Evolutionary conservation across 2,888 invertebrate genomes (phyloP).

Genomic region (Azorinus chamasolen): DNA sequence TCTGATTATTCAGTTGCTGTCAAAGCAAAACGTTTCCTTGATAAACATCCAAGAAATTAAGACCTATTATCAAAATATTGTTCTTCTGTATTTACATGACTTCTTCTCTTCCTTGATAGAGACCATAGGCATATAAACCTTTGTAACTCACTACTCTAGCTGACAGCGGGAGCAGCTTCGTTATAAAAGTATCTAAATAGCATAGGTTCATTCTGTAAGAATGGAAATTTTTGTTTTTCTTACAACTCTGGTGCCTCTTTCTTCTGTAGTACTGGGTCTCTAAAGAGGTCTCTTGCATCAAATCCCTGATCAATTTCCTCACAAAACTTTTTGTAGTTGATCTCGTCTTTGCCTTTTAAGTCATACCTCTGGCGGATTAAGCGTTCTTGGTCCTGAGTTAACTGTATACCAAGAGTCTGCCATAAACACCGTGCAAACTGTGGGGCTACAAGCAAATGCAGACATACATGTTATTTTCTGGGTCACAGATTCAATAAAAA

Average conservation of each 20-base stretch:
- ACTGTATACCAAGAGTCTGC: conserved; percentile 83
- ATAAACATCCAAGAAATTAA: too few relatives aligned
- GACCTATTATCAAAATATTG: too few relatives aligned
- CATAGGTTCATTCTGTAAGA: too few relatives aligned
- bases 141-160: too few relatives aligned
- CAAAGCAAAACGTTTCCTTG: too few relatives aligned
- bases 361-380: conserved; percentile 82
- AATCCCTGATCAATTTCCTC: conserved; percentile 82
- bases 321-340: conserved; percentile 85
- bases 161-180: too few relatives aligned
- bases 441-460: conserved; percentile 72
- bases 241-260: conserved; percentile 82
- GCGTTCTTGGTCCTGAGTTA: conserved; percentile 81
- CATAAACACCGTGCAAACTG: conserved; percentile 86
- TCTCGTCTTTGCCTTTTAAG: conserved; percentile 74
- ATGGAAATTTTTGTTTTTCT: too few relatives aligned
- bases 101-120: too few relatives aligned
- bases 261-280: conserved; percentile 78
- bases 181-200: too few relatives aligned
- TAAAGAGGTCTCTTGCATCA: conserved; percentile 78
- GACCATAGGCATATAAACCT: too few relatives aligned
- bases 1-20: too few relatives aligned
- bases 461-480: neutral
- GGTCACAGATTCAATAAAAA: neutral
- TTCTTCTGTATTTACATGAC: too few relatives aligned